Conservation (phyloP, 2,797 vertebrate genomes). For the Moxostoma hubbsi region DNA sequence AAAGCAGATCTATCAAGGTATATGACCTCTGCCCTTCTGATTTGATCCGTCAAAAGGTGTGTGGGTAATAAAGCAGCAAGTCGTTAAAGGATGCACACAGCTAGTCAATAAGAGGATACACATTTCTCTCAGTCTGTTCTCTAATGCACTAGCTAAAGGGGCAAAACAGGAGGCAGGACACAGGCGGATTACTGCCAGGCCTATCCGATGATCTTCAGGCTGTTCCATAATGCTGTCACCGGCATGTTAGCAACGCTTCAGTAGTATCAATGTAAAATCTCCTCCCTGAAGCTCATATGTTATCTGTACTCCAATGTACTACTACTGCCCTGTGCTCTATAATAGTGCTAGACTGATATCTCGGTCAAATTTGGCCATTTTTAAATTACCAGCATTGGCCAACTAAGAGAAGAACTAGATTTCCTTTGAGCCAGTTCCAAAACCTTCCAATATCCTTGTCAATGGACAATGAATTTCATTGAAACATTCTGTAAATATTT, state of each 20-base stretch:
- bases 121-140: constrained; percentile 34
- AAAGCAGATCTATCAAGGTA: constrained; percentile 27
- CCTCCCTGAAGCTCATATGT: too few species aligned
- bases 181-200: constrained; percentile 53
- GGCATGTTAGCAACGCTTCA: constrained; percentile 38
- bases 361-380: too few species aligned
- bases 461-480: too few species aligned
- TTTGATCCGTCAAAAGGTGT: constrained; percentile 29
- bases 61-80: constrained; percentile 37
- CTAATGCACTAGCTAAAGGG: constrained; percentile 10
- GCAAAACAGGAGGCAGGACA: constrained; percentile 26
- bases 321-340: too few species aligned
- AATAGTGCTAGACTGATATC: too few species aligned
- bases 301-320: too few species aligned
- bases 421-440: too few species aligned
- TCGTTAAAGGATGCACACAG: constrained; percentile 29
- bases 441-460: too few species aligned
- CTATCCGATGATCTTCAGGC: constrained; percentile 58
- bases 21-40: constrained; percentile 38
- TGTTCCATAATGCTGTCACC: constrained; percentile 39
- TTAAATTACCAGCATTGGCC: too few species aligned
- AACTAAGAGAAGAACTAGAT: too few species aligned
- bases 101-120: constrained; percentile 49
- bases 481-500: too few species aligned
- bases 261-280: neutral